These are phyloP conservation scores for Bostrychus sinensis DNA, from an alignment of 2,113 vertebrate genomes.

Conservation along the genomic window DNA sequence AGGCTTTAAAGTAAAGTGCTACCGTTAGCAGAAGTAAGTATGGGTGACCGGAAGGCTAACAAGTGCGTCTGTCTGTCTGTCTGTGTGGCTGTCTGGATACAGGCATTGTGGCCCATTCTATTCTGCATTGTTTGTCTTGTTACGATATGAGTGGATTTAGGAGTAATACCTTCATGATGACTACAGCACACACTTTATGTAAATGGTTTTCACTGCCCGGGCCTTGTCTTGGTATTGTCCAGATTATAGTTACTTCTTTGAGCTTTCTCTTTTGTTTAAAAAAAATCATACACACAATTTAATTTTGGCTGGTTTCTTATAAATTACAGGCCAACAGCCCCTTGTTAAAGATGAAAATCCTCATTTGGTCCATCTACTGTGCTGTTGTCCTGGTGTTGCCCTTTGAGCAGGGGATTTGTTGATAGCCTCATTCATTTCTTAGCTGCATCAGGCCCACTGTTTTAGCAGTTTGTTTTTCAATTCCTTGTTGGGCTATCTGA, in stretches of 20 bases:
- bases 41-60: conserved; percentile 79
- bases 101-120: conserved; percentile 21
- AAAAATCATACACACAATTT: not conserved
- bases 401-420: conserved; percentile 21
- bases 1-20: conserved; percentile 82
- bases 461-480: conserved; percentile 65
- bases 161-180: conserved; percentile 31
- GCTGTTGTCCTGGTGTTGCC: not conserved
- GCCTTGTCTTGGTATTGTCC: not conserved
- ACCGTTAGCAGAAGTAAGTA: conserved; percentile 71
- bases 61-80: conserved; percentile 56
- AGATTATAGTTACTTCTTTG: not conserved
- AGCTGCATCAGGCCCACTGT: conserved; percentile 19
- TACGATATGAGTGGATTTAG: conserved; percentile 33
- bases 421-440: conserved; percentile 27
- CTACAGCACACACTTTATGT: conserved; percentile 16
- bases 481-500: conserved; percentile 71
- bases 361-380: not conserved
- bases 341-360: not conserved
- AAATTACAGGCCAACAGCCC: not conserved
- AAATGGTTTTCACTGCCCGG: not conserved
- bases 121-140: conserved; percentile 31
- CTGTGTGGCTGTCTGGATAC: conserved; percentile 34
- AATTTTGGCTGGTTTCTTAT: not conserved
- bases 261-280: not conserved